These are phyloP conservation scores for Octodon degus DNA, from an alignment of 2,113 vertebrate species.

Conservation along the genomic window DNA sequence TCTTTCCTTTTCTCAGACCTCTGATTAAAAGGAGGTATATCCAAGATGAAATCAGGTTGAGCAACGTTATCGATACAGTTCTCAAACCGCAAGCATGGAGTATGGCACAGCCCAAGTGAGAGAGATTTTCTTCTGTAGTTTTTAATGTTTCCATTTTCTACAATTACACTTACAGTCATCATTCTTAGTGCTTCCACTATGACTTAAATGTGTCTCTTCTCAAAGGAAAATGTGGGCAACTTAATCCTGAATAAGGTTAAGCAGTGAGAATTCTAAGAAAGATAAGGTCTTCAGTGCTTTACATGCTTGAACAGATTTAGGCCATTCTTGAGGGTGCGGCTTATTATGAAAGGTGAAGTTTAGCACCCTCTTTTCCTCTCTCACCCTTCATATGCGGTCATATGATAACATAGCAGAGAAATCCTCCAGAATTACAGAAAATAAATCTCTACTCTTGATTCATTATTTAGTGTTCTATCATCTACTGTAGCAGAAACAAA, in stretches of 20 bases:
- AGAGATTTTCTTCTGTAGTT: accelerated
- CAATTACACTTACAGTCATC: not conserved
- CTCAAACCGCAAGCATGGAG: not conserved
- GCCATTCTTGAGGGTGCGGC: not conserved
- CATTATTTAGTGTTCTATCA: not conserved
- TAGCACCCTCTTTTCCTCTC: not conserved
- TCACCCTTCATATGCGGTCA: not conserved
- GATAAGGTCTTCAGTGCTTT: not conserved
- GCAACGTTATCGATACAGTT: conserved; percentile 50
- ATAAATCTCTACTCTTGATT: not conserved
- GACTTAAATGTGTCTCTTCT: too few species aligned
- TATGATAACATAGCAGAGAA: too few species aligned
- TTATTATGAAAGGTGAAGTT: not conserved
- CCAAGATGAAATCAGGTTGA: not conserved
- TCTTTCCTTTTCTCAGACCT: conserved; percentile 73
- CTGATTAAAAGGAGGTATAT: conserved; percentile 37
- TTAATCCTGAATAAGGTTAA: not conserved
- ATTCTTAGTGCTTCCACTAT: not conserved
- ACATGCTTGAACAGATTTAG: not conserved
- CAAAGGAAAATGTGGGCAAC: not conserved
- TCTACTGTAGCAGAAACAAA: not conserved
- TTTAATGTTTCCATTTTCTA: not conserved
- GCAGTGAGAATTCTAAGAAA: not conserved
- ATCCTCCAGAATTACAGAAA: not conserved
- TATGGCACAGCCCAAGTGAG: not conserved